Evolutionary conservation across 1,140 invertebrate species (phyloP).

Genomic region (Piezodorus guildinii): DNA sequence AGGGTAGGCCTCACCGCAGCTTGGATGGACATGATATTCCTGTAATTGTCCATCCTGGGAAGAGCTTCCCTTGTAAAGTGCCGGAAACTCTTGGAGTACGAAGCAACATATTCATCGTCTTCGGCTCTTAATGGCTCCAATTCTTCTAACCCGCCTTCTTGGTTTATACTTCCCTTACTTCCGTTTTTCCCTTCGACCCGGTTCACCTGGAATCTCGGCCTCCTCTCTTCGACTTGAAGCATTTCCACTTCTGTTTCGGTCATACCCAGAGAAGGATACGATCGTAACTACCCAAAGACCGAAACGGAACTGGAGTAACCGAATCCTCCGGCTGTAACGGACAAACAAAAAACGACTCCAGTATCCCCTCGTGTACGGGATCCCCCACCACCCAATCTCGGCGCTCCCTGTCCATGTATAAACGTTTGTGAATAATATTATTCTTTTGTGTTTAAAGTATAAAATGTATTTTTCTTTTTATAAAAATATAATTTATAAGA

Average conservation of each 20-base stretch:
- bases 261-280: neutral
- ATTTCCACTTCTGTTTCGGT: conserved; percentile 15
- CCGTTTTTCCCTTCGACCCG: conserved; percentile 37
- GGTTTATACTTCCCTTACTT: neutral
- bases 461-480: too few species aligned
- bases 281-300: too few species aligned
- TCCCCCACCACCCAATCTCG: too few species aligned
- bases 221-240: conserved; percentile 27
- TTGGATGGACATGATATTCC: conserved; percentile 82
- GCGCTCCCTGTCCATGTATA: too few species aligned
- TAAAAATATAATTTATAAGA: too few species aligned
- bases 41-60: conserved; percentile 84
- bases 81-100: conserved; percentile 68
- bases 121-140: conserved; percentile 33
- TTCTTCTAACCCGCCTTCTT: conserved; percentile 34
- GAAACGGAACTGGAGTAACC: too few species aligned
- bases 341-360: too few species aligned
- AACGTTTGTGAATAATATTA: too few species aligned
- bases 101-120: conserved; percentile 46
- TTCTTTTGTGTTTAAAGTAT: too few species aligned
- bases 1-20: conserved; percentile 79
- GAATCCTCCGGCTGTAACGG: too few species aligned
- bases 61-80: conserved; percentile 84
- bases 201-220: conserved; percentile 46
- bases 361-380: too few species aligned